Evolutionary conservation across 2,113 vertebrate species (phyloP).

Genomic region (Saiga tatarica): DNA sequence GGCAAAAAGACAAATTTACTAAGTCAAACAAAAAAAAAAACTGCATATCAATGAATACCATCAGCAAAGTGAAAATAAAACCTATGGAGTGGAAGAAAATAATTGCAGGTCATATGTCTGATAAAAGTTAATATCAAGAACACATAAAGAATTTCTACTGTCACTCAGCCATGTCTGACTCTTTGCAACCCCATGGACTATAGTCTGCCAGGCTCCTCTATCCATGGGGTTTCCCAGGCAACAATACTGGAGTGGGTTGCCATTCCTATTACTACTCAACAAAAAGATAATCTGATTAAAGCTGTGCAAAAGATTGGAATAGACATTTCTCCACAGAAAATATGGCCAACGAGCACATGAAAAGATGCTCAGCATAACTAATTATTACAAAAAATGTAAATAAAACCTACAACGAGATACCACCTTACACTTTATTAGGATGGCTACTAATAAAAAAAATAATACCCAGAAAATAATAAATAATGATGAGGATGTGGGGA

Average conservation of each 20-base stretch:
- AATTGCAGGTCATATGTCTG: background rate
- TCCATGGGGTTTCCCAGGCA: background rate
- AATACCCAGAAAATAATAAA: background rate
- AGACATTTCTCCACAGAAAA: background rate
- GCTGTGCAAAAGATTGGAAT: background rate
- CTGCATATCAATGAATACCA: background rate
- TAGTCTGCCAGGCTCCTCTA: background rate
- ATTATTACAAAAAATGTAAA: background rate
- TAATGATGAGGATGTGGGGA: background rate
- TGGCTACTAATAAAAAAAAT: background rate
- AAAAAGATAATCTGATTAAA: background rate
- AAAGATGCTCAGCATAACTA: background rate
- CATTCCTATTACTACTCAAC: background rate
- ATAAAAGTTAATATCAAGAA: background rate
- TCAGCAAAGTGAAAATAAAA: background rate
- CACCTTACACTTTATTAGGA: background rate
- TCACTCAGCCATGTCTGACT: accelerated
- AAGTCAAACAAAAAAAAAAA: background rate
- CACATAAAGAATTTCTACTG: background rate
- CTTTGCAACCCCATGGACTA: background rate
- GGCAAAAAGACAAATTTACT: background rate
- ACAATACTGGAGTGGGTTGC: background rate
- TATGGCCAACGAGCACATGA: background rate
- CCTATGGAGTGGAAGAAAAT: background rate
- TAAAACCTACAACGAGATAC: background rate